These are phyloP conservation scores for Meloe dianella DNA, from an alignment of 2,888 invertebrate genomes.

Conservation along the genomic window DNA sequence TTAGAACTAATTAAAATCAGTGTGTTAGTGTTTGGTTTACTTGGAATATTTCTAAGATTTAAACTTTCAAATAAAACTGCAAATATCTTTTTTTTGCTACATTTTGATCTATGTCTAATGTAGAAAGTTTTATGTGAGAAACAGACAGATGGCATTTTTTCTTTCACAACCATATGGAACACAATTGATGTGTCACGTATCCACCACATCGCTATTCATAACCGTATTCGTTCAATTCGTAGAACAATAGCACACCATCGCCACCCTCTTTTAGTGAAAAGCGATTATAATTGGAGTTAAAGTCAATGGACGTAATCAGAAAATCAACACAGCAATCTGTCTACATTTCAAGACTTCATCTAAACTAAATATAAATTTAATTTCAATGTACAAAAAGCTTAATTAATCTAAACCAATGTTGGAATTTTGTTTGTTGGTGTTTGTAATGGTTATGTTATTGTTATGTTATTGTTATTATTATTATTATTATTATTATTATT, in stretches of 20 bases:
- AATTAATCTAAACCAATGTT: not conserved
- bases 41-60: too few relatives aligned
- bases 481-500: not conserved
- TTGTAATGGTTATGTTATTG: not conserved
- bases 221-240: not conserved
- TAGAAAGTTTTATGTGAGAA: not conserved
- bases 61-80: too few relatives aligned
- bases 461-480: not conserved
- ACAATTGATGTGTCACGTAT: constrained; percentile 11
- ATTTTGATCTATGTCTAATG: not conserved
- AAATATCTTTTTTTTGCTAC: too few relatives aligned
- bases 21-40: too few relatives aligned
- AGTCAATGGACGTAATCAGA: not conserved
- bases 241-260: not conserved
- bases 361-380: not conserved
- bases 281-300: not conserved
- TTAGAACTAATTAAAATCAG: too few relatives aligned
- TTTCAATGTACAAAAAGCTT: not conserved
- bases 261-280: not conserved
- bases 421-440: constrained; percentile 4
- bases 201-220: not conserved
- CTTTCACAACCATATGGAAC: not conserved
- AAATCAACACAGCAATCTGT: not conserved
- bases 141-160: not conserved
- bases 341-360: not conserved